Conservation (phyloP, 2,888 invertebrate genomes). For the Hemicrepidius hirtus region DNA sequence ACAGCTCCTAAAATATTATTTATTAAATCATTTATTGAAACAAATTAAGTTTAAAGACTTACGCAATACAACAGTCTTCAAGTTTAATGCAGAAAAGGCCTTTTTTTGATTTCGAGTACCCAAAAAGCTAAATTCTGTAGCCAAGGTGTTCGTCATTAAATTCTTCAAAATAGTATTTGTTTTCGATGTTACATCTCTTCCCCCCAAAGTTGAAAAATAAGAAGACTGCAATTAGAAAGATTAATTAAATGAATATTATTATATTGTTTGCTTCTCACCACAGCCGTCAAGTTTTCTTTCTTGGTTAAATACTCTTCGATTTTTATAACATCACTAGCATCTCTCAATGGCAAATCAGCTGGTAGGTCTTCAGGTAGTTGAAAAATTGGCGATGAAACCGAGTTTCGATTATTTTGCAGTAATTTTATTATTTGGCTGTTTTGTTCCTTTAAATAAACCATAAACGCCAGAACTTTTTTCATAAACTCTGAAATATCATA, state of each 20-base stretch:
- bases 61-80: too few species aligned
- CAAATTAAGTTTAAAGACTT: too few species aligned
- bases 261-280: not conserved
- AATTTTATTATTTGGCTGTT: slow-evolving; percentile 1
- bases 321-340: not conserved
- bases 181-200: slow-evolving; percentile 7
- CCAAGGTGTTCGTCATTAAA: too few species aligned
- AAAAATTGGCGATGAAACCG: not conserved
- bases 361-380: not conserved
- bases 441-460: not conserved
- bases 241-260: too few species aligned
- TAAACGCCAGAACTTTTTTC: not conserved
- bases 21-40: too few species aligned
- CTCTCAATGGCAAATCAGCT: not conserved
- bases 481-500: not conserved
- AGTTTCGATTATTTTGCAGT: not conserved
- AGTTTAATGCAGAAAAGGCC: too few species aligned
- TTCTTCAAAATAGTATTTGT: slow-evolving; percentile 16
- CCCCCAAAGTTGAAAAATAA: slow-evolving; percentile 11
- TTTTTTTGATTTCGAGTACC: too few species aligned
- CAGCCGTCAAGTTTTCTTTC: not conserved
- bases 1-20: too few species aligned
- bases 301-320: not conserved
- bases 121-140: too few species aligned
- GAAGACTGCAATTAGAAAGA: not conserved